Evolutionary conservation across 2,888 invertebrate genomes (phyloP), one percentile per base, ranked within the genome.

Genomic region (Cheilosia grossa): DNA sequence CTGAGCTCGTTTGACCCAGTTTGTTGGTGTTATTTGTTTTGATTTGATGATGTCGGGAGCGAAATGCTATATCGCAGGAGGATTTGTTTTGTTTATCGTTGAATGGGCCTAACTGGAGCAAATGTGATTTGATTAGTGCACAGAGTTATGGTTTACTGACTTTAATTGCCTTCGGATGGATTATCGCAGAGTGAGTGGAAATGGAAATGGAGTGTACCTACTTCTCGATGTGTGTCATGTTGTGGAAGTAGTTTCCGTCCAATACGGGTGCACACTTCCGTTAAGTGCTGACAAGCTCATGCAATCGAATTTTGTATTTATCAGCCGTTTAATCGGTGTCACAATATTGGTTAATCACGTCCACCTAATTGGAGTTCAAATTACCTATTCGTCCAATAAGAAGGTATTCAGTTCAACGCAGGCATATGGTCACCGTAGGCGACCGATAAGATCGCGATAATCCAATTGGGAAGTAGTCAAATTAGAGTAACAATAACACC

Each of bases 101-200:
- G 75, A 81, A 64, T 63, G 63, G 61, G 33, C 75, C 58, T 81
- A 77, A 81, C 17, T 81, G 81, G 81, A 70, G 81, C 81, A 54
- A 75, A 70, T 70, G 40, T 69, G 81, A 81, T 81, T 69, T 64
- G 69, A 81, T 81, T 81, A 63, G 73, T 47, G 51, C 33, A 30
- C 19, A 33, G 53, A 74, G 80, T 67, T 73, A 73, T 73, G 74
- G 73, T 74, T 69, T 67, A 56, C 61, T 75, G 75, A 75, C 67
- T 75, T 42, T 81, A 73, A 80, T 73, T 59, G 72, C 79, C 64
- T 66, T 59, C 79, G 44, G 44, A 73, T 80, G 53, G 24, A 51
- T 54, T 73, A 37, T 37, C 64, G 17, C 10, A 27, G 49, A 72
- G 49, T 21, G 40, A 56, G 53, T 78, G n/a, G 17, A 37, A 59